Base-by-base conservation (phyloP, 2,113 vertebrate species). In the Cheilinus undulatus region DNA sequence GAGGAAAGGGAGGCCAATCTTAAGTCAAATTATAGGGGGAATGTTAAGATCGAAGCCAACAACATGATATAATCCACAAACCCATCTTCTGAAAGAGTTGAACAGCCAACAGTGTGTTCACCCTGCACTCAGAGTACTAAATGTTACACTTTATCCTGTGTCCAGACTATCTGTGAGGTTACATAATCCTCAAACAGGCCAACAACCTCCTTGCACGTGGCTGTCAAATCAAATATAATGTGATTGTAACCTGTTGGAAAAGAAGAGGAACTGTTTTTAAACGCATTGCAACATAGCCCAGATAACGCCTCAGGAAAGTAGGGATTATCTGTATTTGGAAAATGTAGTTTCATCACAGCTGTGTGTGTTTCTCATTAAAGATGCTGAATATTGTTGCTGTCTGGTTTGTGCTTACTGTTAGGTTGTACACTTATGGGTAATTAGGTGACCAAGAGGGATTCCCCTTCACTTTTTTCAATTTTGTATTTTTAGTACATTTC, bases 101-200 rank as follows among this genome's bases (percentile, higher is more conserved):
- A 87, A 85, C 1, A 80, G 28, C 82, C 82, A 14, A 19, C 23
- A 42, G 80, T 51, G 51, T 32, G 50, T 72, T 78, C 15, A 84
- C 32, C 50, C 58, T 51, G 38, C 23, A 7, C 49, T 64, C 20
- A 15, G 23, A 59, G 36, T 67, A 71, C n/a, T 13, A 13, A 38
- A 12, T 24, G 8, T 3, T 19, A 20, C 12, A 27, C 14, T 51
- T 15, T 23, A 11, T 45, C 11, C 22, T 43, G 3, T 14, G 13
- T 30, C 12, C 66, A 54, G 3, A n/a, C 13, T 12, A 28, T 42
- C 11, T 12, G 5, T 22, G 48, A 34, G 24, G 3, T 75, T 73
- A 40, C 28, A 22, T 15, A 66, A 69, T 26, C 54, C 51, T 69
- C 38, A 63, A 76, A 79, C 24, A 19, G n/a, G 15, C 8, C 23